Base-by-base conservation (phyloP, 2,888 invertebrate genomes). In the Nasonovia ribisnigri region DNA sequence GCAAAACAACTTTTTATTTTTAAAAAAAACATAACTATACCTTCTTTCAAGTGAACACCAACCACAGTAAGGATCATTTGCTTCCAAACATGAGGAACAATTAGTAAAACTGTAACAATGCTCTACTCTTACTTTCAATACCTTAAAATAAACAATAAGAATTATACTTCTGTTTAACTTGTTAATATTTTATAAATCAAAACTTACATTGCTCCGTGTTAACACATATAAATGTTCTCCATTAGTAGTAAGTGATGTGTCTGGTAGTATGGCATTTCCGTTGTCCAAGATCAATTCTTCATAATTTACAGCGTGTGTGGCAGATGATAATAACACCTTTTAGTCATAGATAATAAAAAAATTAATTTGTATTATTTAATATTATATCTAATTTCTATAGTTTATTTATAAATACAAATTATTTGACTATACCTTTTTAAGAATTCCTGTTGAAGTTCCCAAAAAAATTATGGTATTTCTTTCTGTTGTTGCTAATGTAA, bases 31-130 rank as follows among this genome's bases (percentile, higher is more conserved):
- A 89, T 92, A 92, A 90, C 95, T 95, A 95, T 96, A 97, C 97
- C 97, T 96, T 96, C 98, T 98, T 95, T 99, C 98, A 94, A 99
- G 96, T 42, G 98, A 99, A 96, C 99, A 99, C 99, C 99, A 99
- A 60, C 99, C 99, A 96, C 99, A 99, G 95, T 98, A 98, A 2
- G 98, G 98, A 96, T 99, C 98, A 95, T 97, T 97, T 0, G 98
- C 98, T 95, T 98, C 98, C 94, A 99, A 96, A 95, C 99, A 99
- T 60, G 98, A 97, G 88, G 98, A 98, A 96, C 99, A 99, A 95
- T 98, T 98, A 48, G 97, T 97, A 96, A 98, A 98, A 95, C 97
- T 97, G 94, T 97, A 97, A 96, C 99, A 99, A 95, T 97, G 98
- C 96, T 99, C 98, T 94, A 98, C 98, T 95, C 98, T 97, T 94